Conservation (phyloP, 2,888 invertebrate genomes). For the Xestia c-nigrum region DNA sequence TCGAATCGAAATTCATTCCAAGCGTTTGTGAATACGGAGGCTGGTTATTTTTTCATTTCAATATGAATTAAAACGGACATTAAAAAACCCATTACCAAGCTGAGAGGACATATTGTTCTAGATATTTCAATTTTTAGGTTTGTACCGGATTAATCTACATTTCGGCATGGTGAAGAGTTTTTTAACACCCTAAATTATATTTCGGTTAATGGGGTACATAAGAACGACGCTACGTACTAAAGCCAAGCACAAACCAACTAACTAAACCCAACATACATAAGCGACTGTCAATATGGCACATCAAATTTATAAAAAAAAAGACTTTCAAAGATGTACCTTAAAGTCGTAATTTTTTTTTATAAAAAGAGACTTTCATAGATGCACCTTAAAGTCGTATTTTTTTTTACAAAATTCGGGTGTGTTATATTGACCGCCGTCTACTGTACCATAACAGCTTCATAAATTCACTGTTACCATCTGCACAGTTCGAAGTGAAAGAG, state of each 20-base stretch:
- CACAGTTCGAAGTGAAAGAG: constrained; percentile 99
- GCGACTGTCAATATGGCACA: background rate
- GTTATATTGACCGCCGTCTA: background rate
- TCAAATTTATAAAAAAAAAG: background rate
- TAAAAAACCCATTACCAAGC: background rate
- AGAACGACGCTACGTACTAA: constrained; percentile 43
- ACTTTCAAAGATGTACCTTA: background rate
- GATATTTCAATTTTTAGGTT: background rate
- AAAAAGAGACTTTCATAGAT: background rate
- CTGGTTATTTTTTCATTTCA: too few relatives aligned
- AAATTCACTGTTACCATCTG: background rate
- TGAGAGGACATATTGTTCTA: background rate
- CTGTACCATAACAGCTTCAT: background rate
- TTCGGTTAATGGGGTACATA: background rate
- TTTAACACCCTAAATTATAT: background rate
- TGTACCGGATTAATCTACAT: accelerated
- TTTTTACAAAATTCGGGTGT: constrained; percentile 4
- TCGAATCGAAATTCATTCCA: too few relatives aligned
- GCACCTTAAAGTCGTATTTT: background rate
- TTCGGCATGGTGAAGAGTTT: background rate
- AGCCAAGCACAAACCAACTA: constrained; percentile 49
- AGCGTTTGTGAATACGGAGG: too few relatives aligned
- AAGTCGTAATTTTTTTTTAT: background rate
- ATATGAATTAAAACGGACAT: background rate
- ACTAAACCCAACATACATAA: constrained; percentile 1